A percentile compares a stretch with the other conserved stretches of the same genome.
Evolutionary conservation across 2,888 invertebrate genomes (phyloP).

Genomic region (Dinocampus coccinellae): DNA sequence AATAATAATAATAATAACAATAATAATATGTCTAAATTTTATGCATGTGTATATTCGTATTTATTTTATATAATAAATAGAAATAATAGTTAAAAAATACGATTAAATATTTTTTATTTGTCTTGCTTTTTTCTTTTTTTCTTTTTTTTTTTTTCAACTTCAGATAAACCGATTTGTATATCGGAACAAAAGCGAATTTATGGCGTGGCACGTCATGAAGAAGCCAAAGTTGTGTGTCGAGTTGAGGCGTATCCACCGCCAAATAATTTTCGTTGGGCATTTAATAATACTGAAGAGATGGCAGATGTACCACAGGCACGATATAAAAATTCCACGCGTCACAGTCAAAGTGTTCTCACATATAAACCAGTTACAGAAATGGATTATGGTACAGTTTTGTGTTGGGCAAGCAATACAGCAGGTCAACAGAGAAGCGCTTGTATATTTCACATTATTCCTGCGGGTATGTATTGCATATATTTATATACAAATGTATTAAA

Average conservation of each 20-base stretch:
- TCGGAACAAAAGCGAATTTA: conserved; percentile 82
- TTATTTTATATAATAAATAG: neutral
- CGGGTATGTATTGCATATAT: too few relatives aligned
- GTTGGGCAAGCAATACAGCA: conserved; percentile 81
- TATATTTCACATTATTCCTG: conserved; percentile 80
- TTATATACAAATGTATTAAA: neutral
- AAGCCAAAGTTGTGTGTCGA: conserved; percentile 83
- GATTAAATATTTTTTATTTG: too few relatives aligned
- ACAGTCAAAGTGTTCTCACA: conserved; percentile 76
- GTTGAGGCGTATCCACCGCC: conserved; percentile 89
- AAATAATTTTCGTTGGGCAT: conserved; percentile 87
- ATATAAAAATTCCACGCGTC: conserved; percentile 73
- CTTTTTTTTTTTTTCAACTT: too few relatives aligned
- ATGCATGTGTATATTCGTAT: neutral
- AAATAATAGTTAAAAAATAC: too few relatives aligned
- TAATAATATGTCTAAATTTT: neutral
- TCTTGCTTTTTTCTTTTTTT: conserved; percentile 46
- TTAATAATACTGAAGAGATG: conserved; percentile 89
- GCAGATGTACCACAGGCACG: conserved; percentile 81
- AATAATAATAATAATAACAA: too few relatives aligned
- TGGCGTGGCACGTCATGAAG: conserved; percentile 86
- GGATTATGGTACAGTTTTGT: conserved; percentile 83
- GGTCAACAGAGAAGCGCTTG: conserved; percentile 82
- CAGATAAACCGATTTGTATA: conserved; percentile 89
- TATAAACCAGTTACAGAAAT: conserved; percentile 82